Evolutionary conservation across 1,140 invertebrate genomes (phyloP).

Genomic region (Helicoverpa armigera): DNA sequence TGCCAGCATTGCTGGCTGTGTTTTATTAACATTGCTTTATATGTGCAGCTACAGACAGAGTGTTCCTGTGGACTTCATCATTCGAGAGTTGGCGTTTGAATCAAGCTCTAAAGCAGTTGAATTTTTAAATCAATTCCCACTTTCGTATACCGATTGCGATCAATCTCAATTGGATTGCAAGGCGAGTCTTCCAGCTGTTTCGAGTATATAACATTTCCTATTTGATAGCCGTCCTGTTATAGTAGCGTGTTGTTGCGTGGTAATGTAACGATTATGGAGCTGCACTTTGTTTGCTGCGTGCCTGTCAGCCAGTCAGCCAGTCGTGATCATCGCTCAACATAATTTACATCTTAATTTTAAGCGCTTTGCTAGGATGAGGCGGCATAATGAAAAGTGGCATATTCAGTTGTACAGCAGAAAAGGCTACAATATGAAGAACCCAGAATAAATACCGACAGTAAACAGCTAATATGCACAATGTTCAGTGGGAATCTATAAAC

Average conservation of each 20-base stretch:
- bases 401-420: slow-evolving; percentile 63
- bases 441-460: not conserved
- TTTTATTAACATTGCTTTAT: slow-evolving; percentile 86
- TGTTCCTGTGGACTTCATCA: slow-evolving; percentile 94
- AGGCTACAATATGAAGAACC: slow-evolving; percentile 45
- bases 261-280: slow-evolving; percentile 74
- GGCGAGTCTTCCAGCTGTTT: slow-evolving; percentile 90
- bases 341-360: slow-evolving; percentile 66
- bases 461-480: not conserved
- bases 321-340: slow-evolving; percentile 59
- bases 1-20: slow-evolving; percentile 69
- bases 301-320: slow-evolving; percentile 53
- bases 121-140: slow-evolving; percentile 94
- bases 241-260: slow-evolving; percentile 77
- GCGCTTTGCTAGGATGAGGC: slow-evolving; percentile 75
- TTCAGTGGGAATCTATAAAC: not conserved
- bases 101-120: slow-evolving; percentile 93
- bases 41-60: slow-evolving; percentile 97
- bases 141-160: slow-evolving; percentile 91
- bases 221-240: slow-evolving; percentile 75
- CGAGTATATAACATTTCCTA: slow-evolving; percentile 85
- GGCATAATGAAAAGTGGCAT: slow-evolving; percentile 45
- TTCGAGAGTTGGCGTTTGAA: slow-evolving; percentile 95
- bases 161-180: slow-evolving; percentile 95
- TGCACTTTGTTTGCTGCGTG: slow-evolving; percentile 49